Base-by-base conservation (phyloP, 2,888 invertebrate species). In the Ernsta delagoae region DNA sequence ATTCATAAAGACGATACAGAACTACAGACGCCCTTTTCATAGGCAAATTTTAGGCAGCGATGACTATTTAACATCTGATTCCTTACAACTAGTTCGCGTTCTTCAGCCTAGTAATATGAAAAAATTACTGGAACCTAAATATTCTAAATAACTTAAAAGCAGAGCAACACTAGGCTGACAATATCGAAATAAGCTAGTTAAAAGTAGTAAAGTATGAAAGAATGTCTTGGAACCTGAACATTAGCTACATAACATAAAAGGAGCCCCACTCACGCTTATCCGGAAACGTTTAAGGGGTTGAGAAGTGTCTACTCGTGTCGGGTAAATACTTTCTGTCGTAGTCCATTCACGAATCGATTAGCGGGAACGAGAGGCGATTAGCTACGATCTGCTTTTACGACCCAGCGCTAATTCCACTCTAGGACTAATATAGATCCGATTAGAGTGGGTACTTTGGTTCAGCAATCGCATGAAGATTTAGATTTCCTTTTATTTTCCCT, bases 331-430 rank as follows among this genome's bases (percentile, higher is more conserved):
- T 50, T 16, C 2, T 5, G 43, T 41, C n/a, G 50, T 50, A 16
- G 50, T 16, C n/a, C 50, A 45, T 31, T 43, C 8, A 39, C 39
- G 16, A 53, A 62, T 53, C 62, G 53, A 62, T 62, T 62, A 62
- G 34, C 24, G 53, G 53, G 8, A 61, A 43, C 31, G 50, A 45
- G 61, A 16, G 62, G 62, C 62, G 62, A 62, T 62, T 53, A 62
- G 53, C 39, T n/a, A 53, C 62, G 62, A 62, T 61, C 12, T 50
- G 48, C 61, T 48, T 61, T 62, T 53, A 62, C 62, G 53, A 62
- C 9, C 53, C 50, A 53, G 53, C 62, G 50, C 50, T 62, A 45
- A 61, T 61, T 45, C 61, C 48, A 61, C 16, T 62, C 36, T 48
- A 34, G 61, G 31, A 6, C 62, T 62, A 62, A 62, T 63, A 54